Percentiles rank a stretch among this genome's conserved stretches.
phyloP scores from a whole-genome alignment of 2,113 vertebrate genomes.

The Poecilia latipinna region DNA sequence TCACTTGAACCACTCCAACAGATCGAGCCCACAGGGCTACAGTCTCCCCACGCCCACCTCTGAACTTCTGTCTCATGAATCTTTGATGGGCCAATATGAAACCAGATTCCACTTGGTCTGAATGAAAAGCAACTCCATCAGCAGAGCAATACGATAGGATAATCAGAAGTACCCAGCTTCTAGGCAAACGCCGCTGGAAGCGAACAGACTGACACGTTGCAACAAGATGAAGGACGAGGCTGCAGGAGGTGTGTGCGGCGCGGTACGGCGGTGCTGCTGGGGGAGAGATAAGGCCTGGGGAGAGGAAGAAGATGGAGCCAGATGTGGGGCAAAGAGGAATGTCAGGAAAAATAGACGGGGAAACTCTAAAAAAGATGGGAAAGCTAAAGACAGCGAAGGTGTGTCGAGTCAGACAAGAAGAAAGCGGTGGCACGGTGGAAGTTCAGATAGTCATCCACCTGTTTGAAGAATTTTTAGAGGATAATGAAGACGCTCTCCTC shows the following conservation, averaged over 20 bases:
- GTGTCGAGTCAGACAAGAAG: conserved; percentile 20
- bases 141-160: conserved; percentile 73
- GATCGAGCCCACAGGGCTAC: conserved; percentile 45
- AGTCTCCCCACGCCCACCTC: conserved; percentile 38
- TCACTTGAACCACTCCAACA: no score
- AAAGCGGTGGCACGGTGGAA: conserved; percentile 9
- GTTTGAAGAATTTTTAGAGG: conserved; percentile 43
- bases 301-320: conserved; percentile 38
- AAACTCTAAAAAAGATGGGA: conserved; percentile 28
- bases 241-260: conserved; percentile 20
- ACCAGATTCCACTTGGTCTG: conserved; percentile 65
- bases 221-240: conserved; percentile 53
- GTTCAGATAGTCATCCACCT: conserved; percentile 45
- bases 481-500: conserved; percentile 32
- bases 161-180: conserved; percentile 68
- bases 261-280: conserved; percentile 28
- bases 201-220: conserved; percentile 41
- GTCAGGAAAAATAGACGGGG: conserved; percentile 25
- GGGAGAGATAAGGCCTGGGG: conserved; percentile 59
- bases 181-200: conserved; percentile 35
- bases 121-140: conserved; percentile 69
- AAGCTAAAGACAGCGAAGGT: conserved; percentile 21
- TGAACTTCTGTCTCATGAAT: conserved; percentile 72
- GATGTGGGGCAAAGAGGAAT: conserved; percentile 53
- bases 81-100: conserved; percentile 78